phyloP scores from a whole-genome alignment of 2,888 invertebrate species.

The Acronicta leporina region DNA sequence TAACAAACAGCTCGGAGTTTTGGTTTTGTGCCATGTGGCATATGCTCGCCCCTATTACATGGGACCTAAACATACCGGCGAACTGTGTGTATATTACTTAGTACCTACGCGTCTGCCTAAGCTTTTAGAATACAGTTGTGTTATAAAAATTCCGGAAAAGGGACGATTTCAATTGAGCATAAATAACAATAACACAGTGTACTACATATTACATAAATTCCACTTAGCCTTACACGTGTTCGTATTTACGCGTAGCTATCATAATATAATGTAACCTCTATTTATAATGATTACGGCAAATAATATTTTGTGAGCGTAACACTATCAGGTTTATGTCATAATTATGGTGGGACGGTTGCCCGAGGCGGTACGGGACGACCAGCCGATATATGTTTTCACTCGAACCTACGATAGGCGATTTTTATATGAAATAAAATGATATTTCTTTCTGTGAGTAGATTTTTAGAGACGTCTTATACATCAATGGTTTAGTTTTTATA shows the following conservation, averaged over 20 bases:
- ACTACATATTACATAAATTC: constrained; percentile 4
- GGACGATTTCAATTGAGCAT: constrained; percentile 1
- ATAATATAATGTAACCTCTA: constrained; percentile 46
- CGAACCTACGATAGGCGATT: constrained; percentile 64
- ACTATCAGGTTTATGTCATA: constrained; percentile 70
- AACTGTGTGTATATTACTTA: too few species aligned
- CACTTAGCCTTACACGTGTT: constrained; percentile 40
- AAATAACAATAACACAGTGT: constrained; percentile 23
- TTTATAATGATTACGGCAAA: constrained; percentile 60
- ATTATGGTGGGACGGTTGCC: constrained; percentile 60
- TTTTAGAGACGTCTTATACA: too few species aligned
- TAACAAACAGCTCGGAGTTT: too few species aligned
- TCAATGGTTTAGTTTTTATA: too few species aligned
- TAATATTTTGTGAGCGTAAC: constrained; percentile 64
- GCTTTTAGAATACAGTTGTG: too few species aligned
- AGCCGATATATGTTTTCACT: constrained; percentile 66
- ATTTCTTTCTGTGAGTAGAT: too few species aligned
- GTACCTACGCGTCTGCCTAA: too few species aligned
- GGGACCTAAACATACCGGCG: too few species aligned
- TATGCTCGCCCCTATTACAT: too few species aligned
- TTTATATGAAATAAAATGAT: constrained; percentile 55
- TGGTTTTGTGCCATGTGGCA: too few species aligned
- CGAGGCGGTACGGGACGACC: constrained; percentile 40
- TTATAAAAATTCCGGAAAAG: neutral
- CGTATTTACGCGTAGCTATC: constrained; percentile 50